Percentiles rank a stretch among this genome's conserved stretches.
Evolutionary conservation across 2,888 invertebrate species (phyloP).

Genomic region (Lycia hirtaria): DNA sequence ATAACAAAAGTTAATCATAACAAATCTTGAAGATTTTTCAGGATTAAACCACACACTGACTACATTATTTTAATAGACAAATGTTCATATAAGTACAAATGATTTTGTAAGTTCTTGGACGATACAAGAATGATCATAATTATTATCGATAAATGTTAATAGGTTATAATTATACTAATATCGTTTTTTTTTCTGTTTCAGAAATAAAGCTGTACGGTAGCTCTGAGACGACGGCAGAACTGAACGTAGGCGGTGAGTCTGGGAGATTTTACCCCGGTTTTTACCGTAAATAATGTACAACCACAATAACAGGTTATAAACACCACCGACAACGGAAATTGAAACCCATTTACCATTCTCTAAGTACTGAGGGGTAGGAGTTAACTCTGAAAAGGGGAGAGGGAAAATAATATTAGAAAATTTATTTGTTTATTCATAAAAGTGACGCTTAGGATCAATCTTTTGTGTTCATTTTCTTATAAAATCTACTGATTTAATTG

Average conservation of each 20-base stretch:
- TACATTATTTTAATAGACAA: too few relatives aligned
- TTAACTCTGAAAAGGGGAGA: neutral
- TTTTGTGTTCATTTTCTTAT: too few relatives aligned
- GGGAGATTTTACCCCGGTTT: slow-evolving; percentile 44
- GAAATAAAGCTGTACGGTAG: slow-evolving; percentile 68
- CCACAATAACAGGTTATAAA: slow-evolving; percentile 40
- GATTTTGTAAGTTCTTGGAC: too few relatives aligned
- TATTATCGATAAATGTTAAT: too few relatives aligned
- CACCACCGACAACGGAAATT: slow-evolving; percentile 32
- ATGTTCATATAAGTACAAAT: too few relatives aligned
- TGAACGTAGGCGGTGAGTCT: slow-evolving; percentile 56
- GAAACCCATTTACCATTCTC: slow-evolving; percentile 29
- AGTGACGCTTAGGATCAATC: too few relatives aligned
- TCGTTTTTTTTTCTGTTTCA: slow-evolving; percentile 45
- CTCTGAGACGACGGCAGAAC: slow-evolving; percentile 59
- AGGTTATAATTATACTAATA: neutral
- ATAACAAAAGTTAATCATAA: too few relatives aligned
- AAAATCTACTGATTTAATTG: too few relatives aligned
- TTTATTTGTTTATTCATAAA: too few relatives aligned
- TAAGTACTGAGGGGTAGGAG: neutral
- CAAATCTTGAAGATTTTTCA: too few relatives aligned
- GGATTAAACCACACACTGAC: too few relatives aligned
- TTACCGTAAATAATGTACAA: slow-evolving; percentile 41
- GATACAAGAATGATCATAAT: too few relatives aligned
- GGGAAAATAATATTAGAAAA: neutral